Percentiles rank a stretch among this genome's conserved stretches.
phyloP scores from a whole-genome alignment of 2,888 invertebrate species.

The Agonopterix heracliana region DNA sequence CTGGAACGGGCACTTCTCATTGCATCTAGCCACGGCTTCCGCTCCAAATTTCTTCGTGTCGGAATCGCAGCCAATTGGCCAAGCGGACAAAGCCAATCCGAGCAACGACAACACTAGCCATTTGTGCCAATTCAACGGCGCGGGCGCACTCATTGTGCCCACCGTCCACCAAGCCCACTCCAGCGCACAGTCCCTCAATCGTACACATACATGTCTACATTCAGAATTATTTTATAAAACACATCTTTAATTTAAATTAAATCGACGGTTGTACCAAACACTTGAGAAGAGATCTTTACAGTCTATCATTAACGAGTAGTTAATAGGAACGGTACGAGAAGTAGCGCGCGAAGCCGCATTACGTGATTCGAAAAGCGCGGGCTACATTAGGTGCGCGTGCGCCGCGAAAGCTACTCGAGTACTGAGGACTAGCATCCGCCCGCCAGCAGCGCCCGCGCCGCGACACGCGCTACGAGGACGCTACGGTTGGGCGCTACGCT shows the following conservation, averaged over 20 bases:
- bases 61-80: conserved; percentile 73
- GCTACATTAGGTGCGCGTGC: conserved; percentile 45
- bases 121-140: conserved; percentile 72
- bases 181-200: conserved; percentile 39
- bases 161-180: conserved; percentile 24
- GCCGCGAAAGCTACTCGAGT: conserved; percentile 55
- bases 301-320: background rate
- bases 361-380: conserved; percentile 31
- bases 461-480: conserved; percentile 43
- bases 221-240: conserved; percentile 22
- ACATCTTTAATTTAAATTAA: conserved; percentile 7
- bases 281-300: background rate
- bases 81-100: conserved; percentile 75
- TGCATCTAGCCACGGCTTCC: conserved; percentile 70
- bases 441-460: conserved; percentile 29
- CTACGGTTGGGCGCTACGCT: conserved; percentile 62
- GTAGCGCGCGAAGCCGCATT: conserved; percentile 35
- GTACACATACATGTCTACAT: conserved; percentile 34
- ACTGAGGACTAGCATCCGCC: conserved; percentile 35
- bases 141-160: conserved; percentile 63
- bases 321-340: conserved; percentile 5
- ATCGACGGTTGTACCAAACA: background rate
- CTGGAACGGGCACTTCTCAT: conserved; percentile 73
- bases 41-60: conserved; percentile 74
- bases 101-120: conserved; percentile 71